These are phyloP conservation scores for Loris lydekkerianus DNA, from an alignment of 2,797 vertebrate genomes.

Conservation along the genomic window DNA sequence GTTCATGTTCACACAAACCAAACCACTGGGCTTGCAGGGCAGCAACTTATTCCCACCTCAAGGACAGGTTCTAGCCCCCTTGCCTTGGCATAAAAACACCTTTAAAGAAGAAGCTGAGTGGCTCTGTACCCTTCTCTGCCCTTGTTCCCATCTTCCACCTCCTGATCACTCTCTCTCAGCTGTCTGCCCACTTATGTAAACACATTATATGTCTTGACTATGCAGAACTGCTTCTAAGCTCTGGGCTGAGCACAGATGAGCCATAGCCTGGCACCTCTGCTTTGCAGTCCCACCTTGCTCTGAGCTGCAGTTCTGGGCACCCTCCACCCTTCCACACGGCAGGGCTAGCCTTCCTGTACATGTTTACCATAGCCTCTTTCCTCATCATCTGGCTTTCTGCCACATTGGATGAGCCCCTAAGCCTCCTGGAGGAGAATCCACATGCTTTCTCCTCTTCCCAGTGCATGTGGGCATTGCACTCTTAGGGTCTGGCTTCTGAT, in stretches of 20 bases:
- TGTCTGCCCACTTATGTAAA: accelerated
- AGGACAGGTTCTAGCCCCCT: background rate
- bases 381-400: background rate
- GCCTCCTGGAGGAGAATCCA: too few relatives aligned
- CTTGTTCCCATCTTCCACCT: background rate
- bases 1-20: background rate
- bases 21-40: background rate
- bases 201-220: accelerated
- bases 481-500: background rate
- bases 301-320: accelerated
- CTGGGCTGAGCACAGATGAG: background rate
- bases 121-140: background rate
- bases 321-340: accelerated
- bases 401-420: background rate
- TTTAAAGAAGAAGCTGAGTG: accelerated
- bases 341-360: background rate
- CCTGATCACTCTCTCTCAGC: accelerated
- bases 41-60: too few relatives aligned
- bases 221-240: background rate
- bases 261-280: background rate
- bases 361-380: accelerated
- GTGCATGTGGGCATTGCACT: accelerated
- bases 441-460: accelerated
- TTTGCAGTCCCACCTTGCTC: background rate
- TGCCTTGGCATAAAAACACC: background rate